Conservation (phyloP, 2,888 invertebrate genomes). For the Acleris cristana region DNA sequence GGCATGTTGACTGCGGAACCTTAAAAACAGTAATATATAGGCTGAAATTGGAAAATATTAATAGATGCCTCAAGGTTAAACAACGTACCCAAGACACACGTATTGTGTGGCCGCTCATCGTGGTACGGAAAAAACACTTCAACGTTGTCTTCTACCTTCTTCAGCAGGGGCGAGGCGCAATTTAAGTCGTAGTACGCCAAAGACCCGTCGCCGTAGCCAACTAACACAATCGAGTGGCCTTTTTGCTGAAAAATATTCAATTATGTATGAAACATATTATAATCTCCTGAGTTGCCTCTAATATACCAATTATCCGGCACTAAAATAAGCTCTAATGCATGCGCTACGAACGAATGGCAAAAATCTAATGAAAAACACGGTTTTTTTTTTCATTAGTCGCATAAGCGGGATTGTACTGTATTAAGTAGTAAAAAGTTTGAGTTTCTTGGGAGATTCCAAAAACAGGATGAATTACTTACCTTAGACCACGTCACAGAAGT, state of each 20-base stretch:
- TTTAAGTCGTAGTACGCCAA: constrained; percentile 86
- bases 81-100: constrained; percentile 83
- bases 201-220: constrained; percentile 87
- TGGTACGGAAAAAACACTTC: constrained; percentile 82
- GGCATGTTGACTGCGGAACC: no score
- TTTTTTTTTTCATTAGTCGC: no score
- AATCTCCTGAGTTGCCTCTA: no score
- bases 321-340: no score
- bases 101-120: constrained; percentile 84
- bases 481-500: constrained; percentile 78
- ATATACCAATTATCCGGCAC: no score
- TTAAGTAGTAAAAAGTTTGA: no score
- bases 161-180: constrained; percentile 78
- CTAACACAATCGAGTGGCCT: constrained; percentile 83
- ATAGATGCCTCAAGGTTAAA: not conserved
- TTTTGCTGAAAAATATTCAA: constrained; percentile 68
- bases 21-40: no score
- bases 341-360: no score
- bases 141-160: constrained; percentile 61
- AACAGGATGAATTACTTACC: constrained; percentile 56
- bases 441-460: no score
- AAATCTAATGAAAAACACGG: no score
- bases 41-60: no score
- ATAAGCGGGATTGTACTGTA: no score
- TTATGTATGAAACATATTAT: not conserved